phyloP scores from a whole-genome alignment of 1,140 invertebrate genomes.

The Rhopalosiphum padi region DNA sequence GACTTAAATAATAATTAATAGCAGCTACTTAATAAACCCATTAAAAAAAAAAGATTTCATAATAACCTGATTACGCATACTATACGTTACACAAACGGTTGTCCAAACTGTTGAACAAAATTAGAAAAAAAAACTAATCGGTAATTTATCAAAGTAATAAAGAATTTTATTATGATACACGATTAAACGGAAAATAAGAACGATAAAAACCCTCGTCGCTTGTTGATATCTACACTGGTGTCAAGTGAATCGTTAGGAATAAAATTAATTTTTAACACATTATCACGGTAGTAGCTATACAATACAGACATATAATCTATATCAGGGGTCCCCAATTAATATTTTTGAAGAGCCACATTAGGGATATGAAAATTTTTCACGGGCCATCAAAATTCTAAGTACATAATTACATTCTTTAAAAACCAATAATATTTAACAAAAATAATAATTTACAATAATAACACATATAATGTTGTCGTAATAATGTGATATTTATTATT shows the following conservation, averaged over 20 bases:
- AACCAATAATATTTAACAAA: too few relatives aligned
- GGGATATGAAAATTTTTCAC: too few relatives aligned
- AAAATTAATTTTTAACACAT: not conserved
- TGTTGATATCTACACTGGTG: not conserved
- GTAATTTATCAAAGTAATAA: constrained; percentile 30
- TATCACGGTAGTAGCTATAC: not conserved
- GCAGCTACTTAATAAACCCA: not conserved
- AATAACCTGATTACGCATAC: not conserved
- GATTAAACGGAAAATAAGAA: not conserved
- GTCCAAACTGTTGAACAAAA: not conserved
- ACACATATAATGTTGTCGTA: too few relatives aligned
- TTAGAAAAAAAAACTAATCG: not conserved
- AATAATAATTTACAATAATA: too few relatives aligned
- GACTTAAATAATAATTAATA: not conserved
- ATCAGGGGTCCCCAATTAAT: too few relatives aligned
- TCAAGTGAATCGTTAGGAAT: not conserved
- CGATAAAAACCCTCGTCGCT: not conserved
- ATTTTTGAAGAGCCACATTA: too few relatives aligned
- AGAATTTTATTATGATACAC: constrained; percentile 21
- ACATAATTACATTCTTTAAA: too few relatives aligned
- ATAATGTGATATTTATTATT: too few relatives aligned
- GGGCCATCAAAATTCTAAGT: too few relatives aligned
- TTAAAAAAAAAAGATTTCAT: not conserved
- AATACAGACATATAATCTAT: not conserved
- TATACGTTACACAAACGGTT: not conserved